Base-by-base conservation (phyloP, 2,797 vertebrate species). In the Varecia variegata region DNA sequence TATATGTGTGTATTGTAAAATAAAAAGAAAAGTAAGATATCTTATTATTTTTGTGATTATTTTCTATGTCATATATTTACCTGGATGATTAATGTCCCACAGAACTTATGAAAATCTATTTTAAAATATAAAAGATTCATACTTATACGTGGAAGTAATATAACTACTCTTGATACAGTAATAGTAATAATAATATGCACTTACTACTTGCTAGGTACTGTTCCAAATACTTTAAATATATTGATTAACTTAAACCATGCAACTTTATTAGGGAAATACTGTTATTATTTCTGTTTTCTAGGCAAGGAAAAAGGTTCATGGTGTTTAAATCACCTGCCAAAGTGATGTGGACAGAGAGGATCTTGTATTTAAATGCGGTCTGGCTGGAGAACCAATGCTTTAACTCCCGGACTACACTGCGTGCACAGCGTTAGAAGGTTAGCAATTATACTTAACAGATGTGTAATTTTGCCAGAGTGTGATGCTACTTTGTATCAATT, bases 11-110 rank as follows among this genome's bases (percentile, higher is more conserved):
- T 68, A 67, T 50, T 93, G 52, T 92, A 18, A 52, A 87, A 87
- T 92, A 74, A 89, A 95, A 88, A 70, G 38, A 40, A 95, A 93
- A 83, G 47, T 52, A 87, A 92, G 94, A 76, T 73, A 82, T 80
- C 14, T 92, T n/a, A 76, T 84, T 84, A 74, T 86, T 92, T 94
- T 94, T n/a, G 67, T 88, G 18, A 81, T 74, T 13, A 3, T 82
- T 87, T 95, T 90, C 60, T 90, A 40, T 77, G 17, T 76, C 35
- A 87, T 35, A 5, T 65, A 74, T 38, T 32, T 38, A 43, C 93
- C 27, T 90, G 15, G 23, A 45, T 82, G 38, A 74, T 90, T 40
- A 58, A 94, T 65, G 81, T 90, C 2, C 21, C 17, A 25, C 1
- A 52, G 52, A 79, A 88, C 2, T 82, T 94, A 74, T 7, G 13